Evolutionary conservation across 2,113 vertebrate genomes (phyloP), one percentile per base, ranked within the genome.

Genomic region (Empidonax traillii): DNA sequence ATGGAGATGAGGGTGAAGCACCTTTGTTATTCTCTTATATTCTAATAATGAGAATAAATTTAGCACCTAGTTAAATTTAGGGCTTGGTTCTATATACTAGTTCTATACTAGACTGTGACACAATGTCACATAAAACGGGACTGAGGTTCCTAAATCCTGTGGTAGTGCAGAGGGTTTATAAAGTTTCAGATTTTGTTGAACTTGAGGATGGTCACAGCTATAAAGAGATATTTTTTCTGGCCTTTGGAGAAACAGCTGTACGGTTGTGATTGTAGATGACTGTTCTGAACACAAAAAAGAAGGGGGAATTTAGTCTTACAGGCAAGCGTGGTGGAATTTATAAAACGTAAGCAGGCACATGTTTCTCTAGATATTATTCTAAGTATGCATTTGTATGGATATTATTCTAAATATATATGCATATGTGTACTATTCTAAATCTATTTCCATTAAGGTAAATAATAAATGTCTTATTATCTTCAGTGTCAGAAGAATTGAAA

Each of bases 31-130:
- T 47, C 61, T 77, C 35, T 15, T 88, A 27, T 39, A 47, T 74
- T 88, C 35, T 23, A 76, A 25, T 18, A 72, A 78, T 8, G 37
- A 86, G 90, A 94, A 94, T 91, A 95, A 94, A 96, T 94, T 92
- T 86, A 90, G 75, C 89, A 95, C 56, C 92, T 3, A 27, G 55
- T 78, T 55, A 63, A 43, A 90, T 71, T n/a, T 59, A 68, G 65
- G 49, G 62, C 39, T 85, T 79, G 69, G 25, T 8, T 85, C 35
- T 35, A 35, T 35, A 35, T 35, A 35, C 35, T 35, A 7, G n/a
- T 31, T 85, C 53, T 83, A 24, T 28, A 23, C 33, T 52, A 14
- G 22, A 12, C 43, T 55, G 51, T 81, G 76, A 72, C n/a, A 86
- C 15, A 62, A 18, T 12, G 35, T 10, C 46, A 77, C 59, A 35